phyloP scores from a whole-genome alignment of 2,113 vertebrate species.

The Eonycteris spelaea region DNA sequence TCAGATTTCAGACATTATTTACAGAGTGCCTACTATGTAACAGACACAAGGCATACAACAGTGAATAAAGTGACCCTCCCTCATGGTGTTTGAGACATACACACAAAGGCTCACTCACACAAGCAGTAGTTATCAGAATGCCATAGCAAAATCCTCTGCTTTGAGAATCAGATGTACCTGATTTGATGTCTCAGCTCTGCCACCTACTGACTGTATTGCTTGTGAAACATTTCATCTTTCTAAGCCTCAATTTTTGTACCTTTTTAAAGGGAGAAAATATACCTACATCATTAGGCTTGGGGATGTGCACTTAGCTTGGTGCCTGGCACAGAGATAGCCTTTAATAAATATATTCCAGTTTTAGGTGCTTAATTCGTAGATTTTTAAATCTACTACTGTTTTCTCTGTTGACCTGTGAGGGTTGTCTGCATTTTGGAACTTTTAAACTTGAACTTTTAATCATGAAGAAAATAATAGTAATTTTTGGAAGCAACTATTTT shows the following conservation, averaged over 20 bases:
- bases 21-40: not conserved
- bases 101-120: not conserved
- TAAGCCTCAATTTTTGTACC: not conserved
- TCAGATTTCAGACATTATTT: not conserved
- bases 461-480: constrained; percentile 4
- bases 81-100: not conserved
- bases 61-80: not conserved
- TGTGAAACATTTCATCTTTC: constrained; percentile 1
- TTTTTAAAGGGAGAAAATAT: constrained; percentile 10
- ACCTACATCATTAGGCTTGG: not conserved
- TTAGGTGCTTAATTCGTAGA: not conserved
- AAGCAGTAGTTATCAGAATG: not conserved
- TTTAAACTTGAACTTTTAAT: not conserved
- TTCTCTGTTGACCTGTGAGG: not conserved
- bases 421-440: not conserved
- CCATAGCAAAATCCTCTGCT: not conserved
- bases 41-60: not conserved
- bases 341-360: constrained; percentile 1
- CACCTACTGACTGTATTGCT: constrained; percentile 33
- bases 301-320: not conserved
- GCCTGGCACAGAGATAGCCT: not conserved
- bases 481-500: constrained; percentile 2
- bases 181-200: constrained; percentile 56
- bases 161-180: not conserved
- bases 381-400: not conserved